Base-by-base conservation (phyloP, 2,113 vertebrate species). In the Eidolon helvum region DNA sequence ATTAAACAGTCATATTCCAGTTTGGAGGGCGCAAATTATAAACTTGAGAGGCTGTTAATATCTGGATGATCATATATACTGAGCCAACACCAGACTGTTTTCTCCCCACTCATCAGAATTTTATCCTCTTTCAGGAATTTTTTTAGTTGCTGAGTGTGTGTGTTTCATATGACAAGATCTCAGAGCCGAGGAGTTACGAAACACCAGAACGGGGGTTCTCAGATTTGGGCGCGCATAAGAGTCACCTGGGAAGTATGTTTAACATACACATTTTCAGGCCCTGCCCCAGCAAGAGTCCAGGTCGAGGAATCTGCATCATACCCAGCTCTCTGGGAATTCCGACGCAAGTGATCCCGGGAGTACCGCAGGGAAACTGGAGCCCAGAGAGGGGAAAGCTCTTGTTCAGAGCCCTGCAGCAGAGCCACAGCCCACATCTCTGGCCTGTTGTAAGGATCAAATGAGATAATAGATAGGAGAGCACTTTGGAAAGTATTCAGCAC, bases 11-110 rank as follows among this genome's bases (percentile, higher is more conserved):
- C 97, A 91, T 97, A 97, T 97, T 97, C 98, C 98, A 96, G 35
- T 97, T 98, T 98, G 33, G 96, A 98, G 97, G 97, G 79, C 98
- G 92, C 97, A 98, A 98, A 98, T 98, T 98, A 98, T 94, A 97
- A 97, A 96, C 97, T 95, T 97, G 80, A 94, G 96, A 98, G 98
- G 86, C 88, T 97, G 78, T 97, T 98, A 95, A 98, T 97, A 97
- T 92, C 84, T 95, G 68, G 95, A 91, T 97, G 79, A 94, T 96
- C 89, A 74, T 94, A 92, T 77, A 55, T 89, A 61, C 69, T 91
- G 93, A 78, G 71, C 71, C 38, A 21, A 0, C 3, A 55, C 59
- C 18, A 95, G 84, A 16, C 55, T 93, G 74, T 45, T 77, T 91
- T 93, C 69, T 93, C 69, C 69, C 74, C 63, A 40, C 68, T 90